These are phyloP conservation scores for Liasis olivaceus DNA, from an alignment of 2,797 vertebrate genomes.

Conservation along the genomic window DNA sequence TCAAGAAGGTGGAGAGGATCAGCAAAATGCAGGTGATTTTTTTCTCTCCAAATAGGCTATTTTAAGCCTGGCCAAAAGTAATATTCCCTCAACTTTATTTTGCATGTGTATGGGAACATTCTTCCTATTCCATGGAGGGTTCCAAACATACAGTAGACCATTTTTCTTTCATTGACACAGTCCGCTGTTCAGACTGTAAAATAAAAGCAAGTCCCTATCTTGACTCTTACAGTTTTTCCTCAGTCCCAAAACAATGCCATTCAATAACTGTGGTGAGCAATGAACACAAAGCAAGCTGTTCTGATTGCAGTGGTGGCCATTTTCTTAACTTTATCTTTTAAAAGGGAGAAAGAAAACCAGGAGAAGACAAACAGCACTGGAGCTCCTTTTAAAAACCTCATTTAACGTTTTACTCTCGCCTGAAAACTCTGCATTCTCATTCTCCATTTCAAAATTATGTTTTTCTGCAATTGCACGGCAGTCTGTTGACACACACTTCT, in stretches of 20 bases:
- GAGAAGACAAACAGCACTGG: neutral
- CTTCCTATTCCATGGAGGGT: too few species aligned
- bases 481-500: conserved; percentile 65
- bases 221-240: neutral
- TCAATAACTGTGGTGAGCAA: neutral
- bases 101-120: too few species aligned
- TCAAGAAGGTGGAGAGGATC: too few species aligned
- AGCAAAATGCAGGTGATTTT: too few species aligned
- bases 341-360: neutral
- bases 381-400: neutral
- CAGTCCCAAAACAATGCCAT: neutral
- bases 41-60: too few species aligned
- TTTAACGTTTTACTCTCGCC: conserved; percentile 49
- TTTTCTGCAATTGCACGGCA: conserved; percentile 70
- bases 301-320: too few species aligned
- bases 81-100: too few species aligned
- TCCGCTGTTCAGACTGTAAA: neutral
- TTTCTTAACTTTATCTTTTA: neutral
- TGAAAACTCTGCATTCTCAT: conserved; percentile 67
- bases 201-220: neutral
- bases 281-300: neutral
- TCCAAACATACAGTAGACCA: too few species aligned
- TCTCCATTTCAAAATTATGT: conserved; percentile 72
- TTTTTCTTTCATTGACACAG: too few species aligned
- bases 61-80: too few species aligned